Evolutionary conservation across 1,140 invertebrate species (phyloP).

Genomic region (Trichonephila clavata): DNA sequence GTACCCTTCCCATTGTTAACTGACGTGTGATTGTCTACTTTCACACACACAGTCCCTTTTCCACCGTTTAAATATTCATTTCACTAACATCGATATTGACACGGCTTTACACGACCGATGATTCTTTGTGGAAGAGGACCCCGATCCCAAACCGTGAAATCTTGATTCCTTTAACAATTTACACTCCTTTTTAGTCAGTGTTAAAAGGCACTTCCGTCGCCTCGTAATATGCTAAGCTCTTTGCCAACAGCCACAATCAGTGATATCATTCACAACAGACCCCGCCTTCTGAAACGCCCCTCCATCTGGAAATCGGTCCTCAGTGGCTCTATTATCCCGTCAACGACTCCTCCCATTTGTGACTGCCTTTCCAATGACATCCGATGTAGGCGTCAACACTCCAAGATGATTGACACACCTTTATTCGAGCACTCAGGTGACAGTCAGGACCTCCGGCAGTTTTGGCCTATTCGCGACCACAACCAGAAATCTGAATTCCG

Average conservation of each 20-base stretch:
- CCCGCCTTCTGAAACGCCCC: conserved; percentile 45
- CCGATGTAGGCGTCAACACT: conserved; percentile 13
- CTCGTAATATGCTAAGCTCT: conserved; percentile 63
- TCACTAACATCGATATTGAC: conserved; percentile 18
- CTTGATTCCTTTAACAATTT: conserved; percentile 17
- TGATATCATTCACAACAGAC: background rate
- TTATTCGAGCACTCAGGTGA: conserved; percentile 61
- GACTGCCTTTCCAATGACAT: conserved; percentile 19
- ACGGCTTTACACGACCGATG: background rate
- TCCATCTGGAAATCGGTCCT: background rate
- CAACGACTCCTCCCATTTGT: conserved; percentile 23
- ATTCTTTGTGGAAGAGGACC: conserved; percentile 4
- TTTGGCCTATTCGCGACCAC: conserved; percentile 71
- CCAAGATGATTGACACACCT: conserved; percentile 45
- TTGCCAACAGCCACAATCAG: conserved; percentile 56
- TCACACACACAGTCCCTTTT: background rate
- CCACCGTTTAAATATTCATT: conserved; percentile 35
- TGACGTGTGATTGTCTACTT: conserved; percentile 1
- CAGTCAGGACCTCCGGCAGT: conserved; percentile 66
- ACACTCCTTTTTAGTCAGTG: conserved; percentile 19
- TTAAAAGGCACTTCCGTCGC: conserved; percentile 41
- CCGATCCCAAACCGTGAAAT: conserved; percentile 59
- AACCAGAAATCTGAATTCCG: conserved; percentile 39
- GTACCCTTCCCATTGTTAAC: background rate
- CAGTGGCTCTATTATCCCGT: conserved; percentile 32